These are phyloP conservation scores for Anas bernieri DNA, from an alignment of 2,797 vertebrate species.

Conservation along the genomic window DNA sequence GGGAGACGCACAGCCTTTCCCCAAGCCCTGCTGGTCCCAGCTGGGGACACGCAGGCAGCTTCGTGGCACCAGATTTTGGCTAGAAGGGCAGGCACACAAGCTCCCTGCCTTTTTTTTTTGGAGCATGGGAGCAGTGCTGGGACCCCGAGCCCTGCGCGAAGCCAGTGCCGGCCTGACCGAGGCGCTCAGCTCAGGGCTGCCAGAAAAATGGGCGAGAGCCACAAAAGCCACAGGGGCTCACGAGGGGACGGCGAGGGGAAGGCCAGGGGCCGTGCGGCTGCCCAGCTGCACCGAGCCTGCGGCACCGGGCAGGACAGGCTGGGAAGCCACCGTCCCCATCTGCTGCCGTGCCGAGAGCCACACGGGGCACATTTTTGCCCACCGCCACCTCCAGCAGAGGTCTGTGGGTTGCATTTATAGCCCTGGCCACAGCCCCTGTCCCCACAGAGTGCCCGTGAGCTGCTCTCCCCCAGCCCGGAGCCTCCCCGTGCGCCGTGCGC, in stretches of 20 bases:
- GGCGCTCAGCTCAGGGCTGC: not conserved
- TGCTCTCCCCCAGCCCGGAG: not conserved
- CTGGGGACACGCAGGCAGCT: rapidly evolving
- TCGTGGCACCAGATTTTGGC: rapidly evolving
- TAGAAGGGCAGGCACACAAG: not conserved
- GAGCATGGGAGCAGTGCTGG: not conserved
- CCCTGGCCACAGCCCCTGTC: not conserved
- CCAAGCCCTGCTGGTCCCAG: not conserved
- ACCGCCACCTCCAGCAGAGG: slow-evolving; percentile 1
- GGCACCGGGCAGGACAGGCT: not conserved
- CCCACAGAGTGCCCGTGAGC: not conserved
- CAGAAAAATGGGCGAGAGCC: slow-evolving; percentile 13
- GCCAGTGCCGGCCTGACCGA: not conserved
- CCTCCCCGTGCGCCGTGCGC: not conserved
- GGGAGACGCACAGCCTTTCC: not conserved
- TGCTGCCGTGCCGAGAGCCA: not conserved
- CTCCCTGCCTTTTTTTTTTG: not conserved
- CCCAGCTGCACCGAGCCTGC: not conserved
- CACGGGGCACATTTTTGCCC: not conserved
- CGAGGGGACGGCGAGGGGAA: not conserved
- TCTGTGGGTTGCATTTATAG: slow-evolving; percentile 64
- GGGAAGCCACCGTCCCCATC: slow-evolving; percentile 12
- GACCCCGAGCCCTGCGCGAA: not conserved
- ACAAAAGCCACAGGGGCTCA: slow-evolving; percentile 29
- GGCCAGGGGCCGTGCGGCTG: rapidly evolving